Conservation (phyloP, 2,888 invertebrate species). For the Dolichopus griseipennis region DNA sequence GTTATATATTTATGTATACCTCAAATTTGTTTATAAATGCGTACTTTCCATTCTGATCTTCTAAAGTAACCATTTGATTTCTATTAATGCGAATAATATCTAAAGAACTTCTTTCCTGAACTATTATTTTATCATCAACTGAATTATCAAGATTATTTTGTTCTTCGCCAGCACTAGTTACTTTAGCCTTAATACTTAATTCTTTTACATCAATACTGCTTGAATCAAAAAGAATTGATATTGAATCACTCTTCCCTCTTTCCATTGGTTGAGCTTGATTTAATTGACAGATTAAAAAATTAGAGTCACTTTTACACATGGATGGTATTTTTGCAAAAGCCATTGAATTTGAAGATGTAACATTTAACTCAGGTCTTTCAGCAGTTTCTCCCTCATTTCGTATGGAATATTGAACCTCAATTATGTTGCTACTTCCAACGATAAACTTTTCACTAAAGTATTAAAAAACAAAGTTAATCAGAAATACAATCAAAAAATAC, state of each 20-base stretch:
- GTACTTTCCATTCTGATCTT: not conserved
- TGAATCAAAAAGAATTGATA: conserved; percentile 37
- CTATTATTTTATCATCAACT: conserved; percentile 29
- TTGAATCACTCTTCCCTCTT: conserved; percentile 30
- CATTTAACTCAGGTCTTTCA: conserved; percentile 33
- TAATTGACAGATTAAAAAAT: conserved; percentile 21
- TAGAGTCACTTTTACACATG: conserved; percentile 21
- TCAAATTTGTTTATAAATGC: not conserved
- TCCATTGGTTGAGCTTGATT: conserved; percentile 23
- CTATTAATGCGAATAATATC: conserved; percentile 31
- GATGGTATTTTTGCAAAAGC: conserved; percentile 24
- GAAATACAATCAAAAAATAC: no score
- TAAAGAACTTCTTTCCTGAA: conserved; percentile 38
- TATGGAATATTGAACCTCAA: conserved; percentile 25
- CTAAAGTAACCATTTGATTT: not conserved
- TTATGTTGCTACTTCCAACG: conserved; percentile 21
- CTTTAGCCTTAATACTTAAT: conserved; percentile 35
- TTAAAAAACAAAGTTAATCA: conserved; percentile 8
- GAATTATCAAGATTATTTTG: conserved; percentile 33
- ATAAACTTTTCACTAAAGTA: conserved; percentile 21
- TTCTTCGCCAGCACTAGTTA: conserved; percentile 41
- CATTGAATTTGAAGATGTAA: conserved; percentile 32
- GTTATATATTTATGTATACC: not conserved
- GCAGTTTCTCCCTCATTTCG: conserved; percentile 39
- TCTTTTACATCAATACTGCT: conserved; percentile 32